Percentiles rank a stretch among this genome's conserved stretches.
Evolutionary conservation across 2,797 vertebrate species (phyloP).

Genomic region (Ammospiza maritima): DNA sequence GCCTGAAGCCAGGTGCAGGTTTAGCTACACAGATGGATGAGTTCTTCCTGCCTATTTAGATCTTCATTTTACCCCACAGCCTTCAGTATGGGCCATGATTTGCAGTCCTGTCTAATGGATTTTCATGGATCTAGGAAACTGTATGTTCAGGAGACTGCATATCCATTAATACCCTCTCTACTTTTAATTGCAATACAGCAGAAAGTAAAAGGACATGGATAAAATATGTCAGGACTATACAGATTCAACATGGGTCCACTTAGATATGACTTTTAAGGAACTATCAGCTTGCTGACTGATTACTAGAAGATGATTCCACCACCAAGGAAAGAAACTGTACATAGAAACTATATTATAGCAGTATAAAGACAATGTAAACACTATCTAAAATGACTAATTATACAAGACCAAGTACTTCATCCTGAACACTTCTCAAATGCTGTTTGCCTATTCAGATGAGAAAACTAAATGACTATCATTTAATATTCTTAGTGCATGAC

Average conservation of each 20-base stretch:
- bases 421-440: neutral
- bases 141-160: neutral
- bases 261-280: neutral
- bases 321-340: neutral
- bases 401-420: neutral
- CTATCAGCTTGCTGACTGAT: neutral
- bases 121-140: neutral
- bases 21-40: conserved; percentile 5
- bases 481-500: conserved; percentile 11
- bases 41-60: neutral
- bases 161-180: neutral
- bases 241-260: neutral
- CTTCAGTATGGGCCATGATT: neutral
- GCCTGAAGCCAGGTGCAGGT: conserved; percentile 14
- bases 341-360: neutral
- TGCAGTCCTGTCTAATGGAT: neutral
- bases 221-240: neutral
- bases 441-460: neutral
- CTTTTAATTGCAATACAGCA: neutral
- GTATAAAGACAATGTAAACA: neutral
- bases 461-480: neutral
- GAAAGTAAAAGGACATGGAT: neutral
- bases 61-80: neutral
- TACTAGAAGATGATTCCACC: neutral
- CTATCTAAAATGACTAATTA: neutral